Evolutionary conservation across 2,888 invertebrate genomes (phyloP).

Genomic region (Ligdia adustata): DNA sequence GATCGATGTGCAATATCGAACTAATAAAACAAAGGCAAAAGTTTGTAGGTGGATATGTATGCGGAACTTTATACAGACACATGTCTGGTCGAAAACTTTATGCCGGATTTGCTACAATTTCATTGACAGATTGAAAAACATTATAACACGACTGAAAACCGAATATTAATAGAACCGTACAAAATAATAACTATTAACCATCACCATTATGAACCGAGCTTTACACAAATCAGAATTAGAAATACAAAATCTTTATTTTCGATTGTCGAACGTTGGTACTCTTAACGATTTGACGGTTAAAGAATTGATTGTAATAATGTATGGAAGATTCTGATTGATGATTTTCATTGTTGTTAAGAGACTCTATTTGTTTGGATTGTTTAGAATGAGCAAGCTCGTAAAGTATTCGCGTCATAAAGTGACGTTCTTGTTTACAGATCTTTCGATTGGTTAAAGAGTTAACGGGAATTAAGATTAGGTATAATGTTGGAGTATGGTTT

Average conservation of each 20-base stretch:
- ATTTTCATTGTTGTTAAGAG: constrained; percentile 24
- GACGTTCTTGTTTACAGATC: constrained; percentile 10
- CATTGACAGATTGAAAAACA: no score
- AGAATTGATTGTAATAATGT: constrained; percentile 32
- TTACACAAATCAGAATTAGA: constrained; percentile 7
- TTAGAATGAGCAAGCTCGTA: constrained; percentile 14
- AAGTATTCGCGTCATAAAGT: constrained; percentile 11
- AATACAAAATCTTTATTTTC: constrained; percentile 25
- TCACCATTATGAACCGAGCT: background rate
- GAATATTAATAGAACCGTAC: no score
- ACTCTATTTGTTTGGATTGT: constrained; percentile 16
- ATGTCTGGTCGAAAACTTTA: no score
- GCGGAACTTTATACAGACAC: no score
- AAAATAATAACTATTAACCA: no score
- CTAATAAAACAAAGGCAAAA: no score
- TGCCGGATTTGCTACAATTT: no score
- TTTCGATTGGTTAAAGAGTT: constrained; percentile 6
- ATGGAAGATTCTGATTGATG: constrained; percentile 28
- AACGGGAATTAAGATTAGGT: background rate
- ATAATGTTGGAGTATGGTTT: constrained; percentile 1
- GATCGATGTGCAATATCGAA: no score
- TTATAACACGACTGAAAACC: no score
- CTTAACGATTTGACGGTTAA: constrained; percentile 32
- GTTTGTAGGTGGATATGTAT: no score
- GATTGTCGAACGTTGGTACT: constrained; percentile 30